Base-by-base conservation (phyloP, 2,113 vertebrate species). In the Hoplias malabaricus region DNA sequence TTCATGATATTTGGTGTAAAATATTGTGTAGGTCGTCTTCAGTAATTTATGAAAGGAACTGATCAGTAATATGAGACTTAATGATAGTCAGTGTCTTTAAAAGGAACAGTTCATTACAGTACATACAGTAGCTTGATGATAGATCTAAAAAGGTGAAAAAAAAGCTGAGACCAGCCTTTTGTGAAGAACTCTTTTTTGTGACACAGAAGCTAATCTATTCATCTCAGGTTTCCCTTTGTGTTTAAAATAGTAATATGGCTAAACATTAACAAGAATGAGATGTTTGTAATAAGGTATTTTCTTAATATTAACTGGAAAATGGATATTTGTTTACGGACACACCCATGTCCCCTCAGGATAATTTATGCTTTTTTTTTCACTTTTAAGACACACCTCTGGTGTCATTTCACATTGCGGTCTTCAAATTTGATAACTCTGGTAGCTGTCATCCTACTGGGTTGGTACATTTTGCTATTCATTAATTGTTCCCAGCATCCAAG, bases 401-500 rank as follows among this genome's bases (percentile, higher is more conserved):
- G 68, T 77, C 68, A 77, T 76, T 34, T 73, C 74, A 46, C 21
- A 31, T 78, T 78, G 61, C 34, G 62, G 31, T 19, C 25, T 62
- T 78, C 46, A 54, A 63, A 62, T 54, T 68, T 67, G 68, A 81
- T 53, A 77, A 31, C 61, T 68, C 54, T 33, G 62, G 59, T 75
- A 16, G 42, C 12, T 73, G 65, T 82, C 50, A 63, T 65, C 62
- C 63, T 33, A 54, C 42, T 19, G 6, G 25, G 13, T 36, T 21
- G 21, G 16, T 10, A 71, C 19, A 8, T 72, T 54, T 56, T 13
- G 34, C 3, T 78, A 31, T 61, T 61, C 25, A 65, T 63, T 25
- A 56, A 19, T 33, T 23, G 63, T 66, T 56, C 13, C 62, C 57
- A 21, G 43, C 62, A 13, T 42, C 42, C n/a, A 14, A 27, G 33